These are phyloP conservation scores for Vidua chalybeata DNA, from an alignment of 2,113 vertebrate species.

Conservation along the genomic window DNA sequence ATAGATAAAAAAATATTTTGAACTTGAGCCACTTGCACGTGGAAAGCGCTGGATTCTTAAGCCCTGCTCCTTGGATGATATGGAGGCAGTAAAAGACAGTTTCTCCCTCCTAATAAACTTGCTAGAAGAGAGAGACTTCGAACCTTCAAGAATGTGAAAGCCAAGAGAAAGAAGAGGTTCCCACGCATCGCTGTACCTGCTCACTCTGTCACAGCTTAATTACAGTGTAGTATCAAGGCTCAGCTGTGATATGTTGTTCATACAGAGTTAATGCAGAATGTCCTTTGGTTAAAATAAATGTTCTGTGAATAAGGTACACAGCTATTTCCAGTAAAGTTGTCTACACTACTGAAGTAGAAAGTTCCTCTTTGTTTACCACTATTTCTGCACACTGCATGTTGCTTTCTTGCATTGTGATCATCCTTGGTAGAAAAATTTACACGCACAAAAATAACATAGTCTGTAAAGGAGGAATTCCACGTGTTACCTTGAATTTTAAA, in stretches of 20 bases:
- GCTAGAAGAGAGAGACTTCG: conserved; percentile 91
- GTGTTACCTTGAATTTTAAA: not conserved
- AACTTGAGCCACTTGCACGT: conserved; percentile 93
- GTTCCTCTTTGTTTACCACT: conserved; percentile 72
- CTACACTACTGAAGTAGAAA: conserved; percentile 77
- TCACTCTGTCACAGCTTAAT: conserved; percentile 48
- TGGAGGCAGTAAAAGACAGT: conserved; percentile 90
- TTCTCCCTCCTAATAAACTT: conserved; percentile 90
- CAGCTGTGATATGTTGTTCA: conserved; percentile 17
- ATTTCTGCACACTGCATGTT: conserved; percentile 43
- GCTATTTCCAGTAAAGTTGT: conserved; percentile 56
- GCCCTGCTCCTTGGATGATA: conserved; percentile 87
- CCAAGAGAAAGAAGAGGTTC: not conserved
- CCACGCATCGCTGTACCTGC: conserved; percentile 45
- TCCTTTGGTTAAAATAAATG: conserved; percentile 48
- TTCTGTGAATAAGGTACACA: conserved; percentile 61
- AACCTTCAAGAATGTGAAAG: conserved; percentile 88
- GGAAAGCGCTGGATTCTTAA: conserved; percentile 97
- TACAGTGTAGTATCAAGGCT: conserved; percentile 50
- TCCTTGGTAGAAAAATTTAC: conserved; percentile 7
- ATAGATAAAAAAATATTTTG: conserved; percentile 97
- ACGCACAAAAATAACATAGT: not conserved
- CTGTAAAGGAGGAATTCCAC: not conserved
- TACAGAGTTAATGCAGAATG: conserved; percentile 43
- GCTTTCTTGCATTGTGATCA: conserved; percentile 39